Evolutionary conservation across 30 jellyfish, hydroid and myxozoan genomes (phyloP).

Genomic region (Sanderia malayensis): DNA sequence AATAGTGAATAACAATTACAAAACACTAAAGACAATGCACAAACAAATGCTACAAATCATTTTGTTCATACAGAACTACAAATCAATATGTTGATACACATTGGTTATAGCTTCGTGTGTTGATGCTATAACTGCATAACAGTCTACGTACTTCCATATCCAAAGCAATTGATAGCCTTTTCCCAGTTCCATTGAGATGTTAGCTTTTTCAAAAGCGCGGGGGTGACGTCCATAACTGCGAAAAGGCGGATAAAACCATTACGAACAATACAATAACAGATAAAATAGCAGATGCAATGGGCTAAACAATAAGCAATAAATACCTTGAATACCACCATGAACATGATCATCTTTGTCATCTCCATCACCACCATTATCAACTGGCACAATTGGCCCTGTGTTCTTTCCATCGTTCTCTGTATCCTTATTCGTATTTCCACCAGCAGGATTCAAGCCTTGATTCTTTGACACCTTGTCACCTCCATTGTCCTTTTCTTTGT

Average conservation of each 20-base stretch:
- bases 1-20: too few species aligned
- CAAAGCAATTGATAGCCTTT: conserved; percentile 51
- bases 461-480: conserved; percentile 60
- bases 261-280: too few species aligned
- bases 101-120: too few species aligned
- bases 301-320: not conserved
- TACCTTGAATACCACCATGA: conserved; percentile 73
- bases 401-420: conserved; percentile 57
- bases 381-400: conserved; percentile 37
- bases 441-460: conserved; percentile 61
- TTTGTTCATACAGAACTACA: too few species aligned
- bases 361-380: conserved; percentile 34
- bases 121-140: too few species aligned
- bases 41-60: too few species aligned
- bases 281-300: not conserved
- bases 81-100: too few species aligned
- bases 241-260: not conserved
- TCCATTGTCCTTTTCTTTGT: conserved; percentile 61
- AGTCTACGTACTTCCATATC: conserved; percentile 68
- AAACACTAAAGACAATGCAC: too few species aligned
- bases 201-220: conserved; percentile 38
- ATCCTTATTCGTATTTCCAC: conserved; percentile 52
- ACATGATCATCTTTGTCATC: conserved; percentile 64
- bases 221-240: conserved; percentile 51
- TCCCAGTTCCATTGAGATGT: conserved; percentile 70